Conservation (phyloP, 2,113 vertebrate genomes). For the Illadopsis cleaveri region DNA sequence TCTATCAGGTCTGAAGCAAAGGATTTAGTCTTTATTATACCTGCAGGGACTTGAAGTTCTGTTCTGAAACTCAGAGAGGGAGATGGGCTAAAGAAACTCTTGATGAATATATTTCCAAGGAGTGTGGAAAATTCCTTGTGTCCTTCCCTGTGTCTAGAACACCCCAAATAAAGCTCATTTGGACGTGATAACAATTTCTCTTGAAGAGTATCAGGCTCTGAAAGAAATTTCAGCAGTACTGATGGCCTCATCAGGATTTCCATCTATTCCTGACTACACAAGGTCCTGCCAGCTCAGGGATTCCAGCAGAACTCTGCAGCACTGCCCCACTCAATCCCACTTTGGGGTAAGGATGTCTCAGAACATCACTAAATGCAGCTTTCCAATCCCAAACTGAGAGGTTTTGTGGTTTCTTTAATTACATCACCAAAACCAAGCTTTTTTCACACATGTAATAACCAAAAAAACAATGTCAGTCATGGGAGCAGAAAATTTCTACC, state of each 20-base stretch:
- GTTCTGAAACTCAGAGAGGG: neutral
- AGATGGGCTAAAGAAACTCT: neutral
- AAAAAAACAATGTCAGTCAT: neutral
- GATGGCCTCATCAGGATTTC: neutral
- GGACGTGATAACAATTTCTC: neutral
- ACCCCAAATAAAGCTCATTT: neutral
- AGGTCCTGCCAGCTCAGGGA: rapidly evolving
- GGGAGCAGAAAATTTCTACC: neutral
- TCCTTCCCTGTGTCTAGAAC: neutral
- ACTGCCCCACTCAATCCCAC: no score
- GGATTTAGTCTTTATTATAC: neutral
- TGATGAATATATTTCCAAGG: neutral
- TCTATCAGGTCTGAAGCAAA: neutral
- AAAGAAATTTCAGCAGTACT: neutral
- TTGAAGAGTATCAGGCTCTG: neutral
- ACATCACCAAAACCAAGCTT: neutral
- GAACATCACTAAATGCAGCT: neutral
- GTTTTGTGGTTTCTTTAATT: neutral
- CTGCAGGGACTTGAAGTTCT: neutral
- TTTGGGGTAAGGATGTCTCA: neutral
- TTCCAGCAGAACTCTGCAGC: neutral
- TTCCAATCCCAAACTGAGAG: neutral
- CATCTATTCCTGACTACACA: neutral
- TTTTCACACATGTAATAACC: neutral
- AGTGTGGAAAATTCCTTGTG: neutral